Percentiles rank a stretch among this genome's conserved stretches.
phyloP scores from a whole-genome alignment of 2,797 vertebrate genomes.

The Craterocephalus amniculus region DNA sequence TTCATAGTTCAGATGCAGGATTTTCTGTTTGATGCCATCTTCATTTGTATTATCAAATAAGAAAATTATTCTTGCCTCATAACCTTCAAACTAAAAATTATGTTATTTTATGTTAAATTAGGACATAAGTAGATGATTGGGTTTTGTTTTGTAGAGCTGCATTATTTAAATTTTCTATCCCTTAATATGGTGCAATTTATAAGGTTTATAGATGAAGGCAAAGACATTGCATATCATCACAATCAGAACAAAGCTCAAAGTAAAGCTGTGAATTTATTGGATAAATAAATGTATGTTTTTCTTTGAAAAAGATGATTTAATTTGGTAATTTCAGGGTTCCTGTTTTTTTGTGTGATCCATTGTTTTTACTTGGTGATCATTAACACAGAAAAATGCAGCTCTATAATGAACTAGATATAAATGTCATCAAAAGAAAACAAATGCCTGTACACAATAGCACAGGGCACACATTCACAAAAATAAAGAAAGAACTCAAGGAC shows the following conservation, averaged over 20 bases:
- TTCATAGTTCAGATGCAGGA: neutral
- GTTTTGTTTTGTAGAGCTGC: no score
- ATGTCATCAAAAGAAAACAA: conserved; percentile 6
- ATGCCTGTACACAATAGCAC: neutral
- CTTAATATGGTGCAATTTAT: neutral
- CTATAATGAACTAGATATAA: neutral
- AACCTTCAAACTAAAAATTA: neutral
- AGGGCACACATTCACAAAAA: neutral
- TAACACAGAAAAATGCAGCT: neutral
- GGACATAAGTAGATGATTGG: neutral
- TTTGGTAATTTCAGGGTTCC: neutral
- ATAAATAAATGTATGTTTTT: conserved; percentile 1
- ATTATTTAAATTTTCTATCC: no score
- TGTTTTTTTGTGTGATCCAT: neutral
- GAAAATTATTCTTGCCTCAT: neutral
- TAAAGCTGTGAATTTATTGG: neutral
- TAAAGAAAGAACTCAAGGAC: conserved; percentile 13
- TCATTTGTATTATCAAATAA: neutral
- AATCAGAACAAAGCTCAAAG: neutral
- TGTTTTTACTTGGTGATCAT: neutral
- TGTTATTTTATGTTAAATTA: neutral
- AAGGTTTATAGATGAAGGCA: neutral
- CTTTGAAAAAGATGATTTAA: neutral
- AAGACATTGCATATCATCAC: conserved; percentile 3
- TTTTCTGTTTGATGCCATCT: conserved; percentile 9